Percentiles rank a stretch among this genome's conserved stretches.
phyloP scores from a whole-genome alignment of 2,113 vertebrate species.

The Ceyx cyanopectus region DNA sequence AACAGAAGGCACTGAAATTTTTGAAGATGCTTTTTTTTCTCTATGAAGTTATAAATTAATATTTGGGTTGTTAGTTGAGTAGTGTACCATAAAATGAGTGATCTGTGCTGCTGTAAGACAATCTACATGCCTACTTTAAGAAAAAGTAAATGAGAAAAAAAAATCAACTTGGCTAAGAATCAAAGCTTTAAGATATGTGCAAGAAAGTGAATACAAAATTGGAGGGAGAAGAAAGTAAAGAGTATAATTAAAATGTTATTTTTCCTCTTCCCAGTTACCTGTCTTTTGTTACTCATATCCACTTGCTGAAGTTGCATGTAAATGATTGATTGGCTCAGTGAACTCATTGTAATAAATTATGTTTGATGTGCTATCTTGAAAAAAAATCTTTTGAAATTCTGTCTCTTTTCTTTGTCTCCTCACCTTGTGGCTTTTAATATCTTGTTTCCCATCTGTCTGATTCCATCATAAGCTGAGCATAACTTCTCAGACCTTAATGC shows the following conservation, averaged over 20 bases:
- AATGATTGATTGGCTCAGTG: constrained; percentile 67
- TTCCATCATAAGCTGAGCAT: constrained; percentile 54
- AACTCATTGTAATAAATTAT: constrained; percentile 68
- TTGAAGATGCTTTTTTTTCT: background rate
- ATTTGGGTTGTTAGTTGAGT: background rate
- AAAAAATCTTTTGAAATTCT: constrained; percentile 71
- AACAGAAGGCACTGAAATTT: background rate
- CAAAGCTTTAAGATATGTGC: background rate
- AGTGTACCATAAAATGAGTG: background rate
- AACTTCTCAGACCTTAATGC: constrained; percentile 61
- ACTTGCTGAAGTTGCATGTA: constrained; percentile 36
- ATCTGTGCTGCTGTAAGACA: background rate
- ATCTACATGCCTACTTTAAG: background rate
- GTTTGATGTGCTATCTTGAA: constrained; percentile 71
- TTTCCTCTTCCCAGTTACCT: constrained; percentile 56
- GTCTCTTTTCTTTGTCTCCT: constrained; percentile 72
- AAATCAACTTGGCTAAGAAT: constrained; percentile 1
- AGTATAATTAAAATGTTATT: constrained; percentile 41
- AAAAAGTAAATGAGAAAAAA: background rate
- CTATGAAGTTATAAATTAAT: background rate
- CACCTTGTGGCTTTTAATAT: constrained; percentile 68
- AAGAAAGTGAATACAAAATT: constrained; percentile 3
- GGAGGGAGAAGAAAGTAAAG: constrained; percentile 37
- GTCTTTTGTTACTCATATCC: constrained; percentile 39
- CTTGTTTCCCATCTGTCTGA: constrained; percentile 72